These are phyloP conservation scores for Leuciscus waleckii DNA, from an alignment of 2,797 vertebrate genomes.

Conservation along the genomic window DNA sequence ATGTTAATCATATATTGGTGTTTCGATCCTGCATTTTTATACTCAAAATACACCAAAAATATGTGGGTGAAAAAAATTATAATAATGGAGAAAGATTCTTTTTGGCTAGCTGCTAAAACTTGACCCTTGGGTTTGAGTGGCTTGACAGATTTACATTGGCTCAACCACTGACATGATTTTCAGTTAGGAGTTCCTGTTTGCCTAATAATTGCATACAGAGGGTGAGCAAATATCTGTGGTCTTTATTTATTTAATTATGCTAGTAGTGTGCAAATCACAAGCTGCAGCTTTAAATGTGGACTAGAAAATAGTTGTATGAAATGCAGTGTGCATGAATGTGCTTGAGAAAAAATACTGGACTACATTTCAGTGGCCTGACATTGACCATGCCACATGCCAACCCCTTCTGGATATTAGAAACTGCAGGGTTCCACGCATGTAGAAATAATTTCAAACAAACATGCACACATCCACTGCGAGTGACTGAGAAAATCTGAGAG, in stretches of 20 bases:
- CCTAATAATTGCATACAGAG: background rate
- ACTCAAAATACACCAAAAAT: background rate
- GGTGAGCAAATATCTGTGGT: background rate
- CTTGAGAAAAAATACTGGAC: background rate
- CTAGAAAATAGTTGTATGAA: background rate
- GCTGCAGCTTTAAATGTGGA: too few relatives aligned
- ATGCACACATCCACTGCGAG: constrained; percentile 50
- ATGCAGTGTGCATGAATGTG: background rate
- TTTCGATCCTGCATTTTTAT: background rate
- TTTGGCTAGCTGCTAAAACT: background rate
- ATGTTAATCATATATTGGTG: background rate
- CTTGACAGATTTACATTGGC: background rate
- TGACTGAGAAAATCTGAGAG: constrained; percentile 68
- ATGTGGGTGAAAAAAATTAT: too few relatives aligned
- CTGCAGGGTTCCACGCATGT: constrained; percentile 52
- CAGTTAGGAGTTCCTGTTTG: too few relatives aligned
- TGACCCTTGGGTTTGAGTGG: background rate
- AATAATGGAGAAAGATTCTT: background rate
- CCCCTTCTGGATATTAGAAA: background rate
- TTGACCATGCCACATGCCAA: background rate
- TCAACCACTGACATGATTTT: background rate
- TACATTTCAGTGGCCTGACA: background rate
- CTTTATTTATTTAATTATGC: background rate
- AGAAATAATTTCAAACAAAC: constrained; percentile 27
- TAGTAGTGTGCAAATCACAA: background rate